phyloP scores from a whole-genome alignment of 2,797 vertebrate genomes.

The Danionella dracula region DNA sequence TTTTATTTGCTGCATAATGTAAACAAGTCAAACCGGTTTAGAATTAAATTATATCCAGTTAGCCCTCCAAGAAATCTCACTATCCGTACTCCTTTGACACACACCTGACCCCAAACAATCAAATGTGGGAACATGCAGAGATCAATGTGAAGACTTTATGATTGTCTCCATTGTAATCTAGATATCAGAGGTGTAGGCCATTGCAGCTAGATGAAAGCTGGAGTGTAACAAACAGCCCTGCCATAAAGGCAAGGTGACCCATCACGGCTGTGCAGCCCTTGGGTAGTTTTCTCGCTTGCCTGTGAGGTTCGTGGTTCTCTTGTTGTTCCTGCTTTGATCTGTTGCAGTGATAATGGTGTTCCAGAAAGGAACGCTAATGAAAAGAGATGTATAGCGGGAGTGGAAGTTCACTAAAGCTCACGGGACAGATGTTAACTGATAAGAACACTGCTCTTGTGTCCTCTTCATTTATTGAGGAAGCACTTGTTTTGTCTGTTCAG shows the following conservation, averaged over 20 bases:
- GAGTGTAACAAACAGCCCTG: conserved; percentile 1
- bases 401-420: conserved; percentile 47
- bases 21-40: not conserved
- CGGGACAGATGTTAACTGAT: conserved; percentile 35
- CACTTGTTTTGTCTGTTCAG: conserved; percentile 1
- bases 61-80: not conserved
- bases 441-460: conserved; percentile 27
- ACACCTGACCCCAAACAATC: too few relatives aligned
- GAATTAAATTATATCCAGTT: not conserved
- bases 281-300: conserved; percentile 42
- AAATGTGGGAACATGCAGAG: not conserved
- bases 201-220: conserved; percentile 7
- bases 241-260: conserved; percentile 19
- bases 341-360: conserved; percentile 41
- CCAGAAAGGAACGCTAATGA: conserved; percentile 50
- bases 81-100: not conserved
- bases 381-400: conserved; percentile 43
- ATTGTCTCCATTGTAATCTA: conserved; percentile 1
- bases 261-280: conserved; percentile 10
- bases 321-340: conserved; percentile 51
- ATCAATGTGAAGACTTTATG: not conserved
- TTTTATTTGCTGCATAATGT: not conserved
- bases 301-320: conserved; percentile 38
- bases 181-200: not conserved
- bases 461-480: conserved; percentile 29